A percentile compares a stretch with the other conserved stretches of the same genome.
These are phyloP conservation scores for Tribolium madens DNA, from an alignment of 1,140 invertebrate genomes.

Conservation along the genomic window DNA sequence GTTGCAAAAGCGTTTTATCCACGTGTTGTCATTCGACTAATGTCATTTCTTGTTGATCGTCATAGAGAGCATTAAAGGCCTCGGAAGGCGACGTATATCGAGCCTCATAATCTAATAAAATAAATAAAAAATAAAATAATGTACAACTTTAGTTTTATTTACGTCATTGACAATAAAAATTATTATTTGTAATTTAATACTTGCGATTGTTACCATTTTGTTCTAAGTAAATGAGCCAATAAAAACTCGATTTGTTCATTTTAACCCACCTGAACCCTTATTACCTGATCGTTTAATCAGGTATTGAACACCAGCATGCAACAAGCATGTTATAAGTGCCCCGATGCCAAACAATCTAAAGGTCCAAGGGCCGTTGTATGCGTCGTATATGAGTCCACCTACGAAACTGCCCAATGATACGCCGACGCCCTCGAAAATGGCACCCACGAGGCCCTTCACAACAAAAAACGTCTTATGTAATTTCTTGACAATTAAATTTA, in stretches of 20 bases:
- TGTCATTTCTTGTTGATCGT: constrained; percentile 57
- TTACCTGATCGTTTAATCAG: constrained; percentile 47
- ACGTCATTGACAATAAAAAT: too few relatives aligned
- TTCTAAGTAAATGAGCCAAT: too few relatives aligned
- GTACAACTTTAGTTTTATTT: neutral
- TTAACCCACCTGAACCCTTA: constrained; percentile 33
- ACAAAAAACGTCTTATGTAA: neutral
- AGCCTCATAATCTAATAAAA: constrained; percentile 47
- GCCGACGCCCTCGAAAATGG: constrained; percentile 88
- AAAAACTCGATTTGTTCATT: neutral
- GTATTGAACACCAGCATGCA: constrained; percentile 73
- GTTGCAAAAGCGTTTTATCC: too few relatives aligned
- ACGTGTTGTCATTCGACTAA: constrained; percentile 37
- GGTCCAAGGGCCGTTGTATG: constrained; percentile 73
- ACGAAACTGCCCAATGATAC: constrained; percentile 82
- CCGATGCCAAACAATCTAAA: constrained; percentile 79
- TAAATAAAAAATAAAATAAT: constrained; percentile 1
- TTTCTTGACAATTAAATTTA: too few relatives aligned
- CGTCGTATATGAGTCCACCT: constrained; percentile 75
- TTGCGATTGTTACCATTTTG: neutral
- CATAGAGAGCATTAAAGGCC: constrained; percentile 56
- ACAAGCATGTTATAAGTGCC: constrained; percentile 72
- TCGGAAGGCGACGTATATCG: constrained; percentile 46
- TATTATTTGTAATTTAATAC: constrained; percentile 13
- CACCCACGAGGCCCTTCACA: constrained; percentile 82